These are phyloP conservation scores for Bellardia pandia DNA, from an alignment of 2,888 invertebrate genomes.

Conservation along the genomic window DNA sequence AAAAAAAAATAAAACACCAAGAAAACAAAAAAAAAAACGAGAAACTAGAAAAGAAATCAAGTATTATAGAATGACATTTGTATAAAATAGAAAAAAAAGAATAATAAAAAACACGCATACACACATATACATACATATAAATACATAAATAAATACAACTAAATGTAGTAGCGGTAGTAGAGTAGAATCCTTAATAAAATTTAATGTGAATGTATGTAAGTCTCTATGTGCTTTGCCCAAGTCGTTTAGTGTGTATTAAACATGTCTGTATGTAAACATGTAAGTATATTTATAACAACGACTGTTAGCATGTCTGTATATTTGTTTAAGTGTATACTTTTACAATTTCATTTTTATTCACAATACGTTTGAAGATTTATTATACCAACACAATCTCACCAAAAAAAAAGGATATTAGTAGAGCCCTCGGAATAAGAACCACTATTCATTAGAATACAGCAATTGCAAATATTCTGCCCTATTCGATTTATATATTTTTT, in stretches of 20 bases:
- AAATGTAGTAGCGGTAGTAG: constrained; percentile 1
- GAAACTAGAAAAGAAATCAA: constrained; percentile 57
- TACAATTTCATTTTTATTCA: constrained; percentile 64
- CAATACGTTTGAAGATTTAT: constrained; percentile 66
- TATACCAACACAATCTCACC: constrained; percentile 43
- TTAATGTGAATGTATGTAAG: constrained; percentile 3
- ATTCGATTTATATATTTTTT: too few species aligned
- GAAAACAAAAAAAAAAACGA: constrained; percentile 14
- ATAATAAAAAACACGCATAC: constrained; percentile 14
- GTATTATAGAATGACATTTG: constrained; percentile 60
- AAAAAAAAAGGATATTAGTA: too few species aligned
- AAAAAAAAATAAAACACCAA: not conserved
- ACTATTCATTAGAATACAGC: too few species aligned
- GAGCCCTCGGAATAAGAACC: too few species aligned
- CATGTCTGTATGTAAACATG: not conserved
- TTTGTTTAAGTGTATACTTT: constrained; percentile 17
- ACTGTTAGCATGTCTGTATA: not conserved
- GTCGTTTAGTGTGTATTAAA: constrained; percentile 11
- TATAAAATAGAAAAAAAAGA: constrained; percentile 33
- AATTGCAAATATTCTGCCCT: too few species aligned
- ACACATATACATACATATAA: not conserved
- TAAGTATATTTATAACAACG: not conserved
- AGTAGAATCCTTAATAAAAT: constrained; percentile 12
- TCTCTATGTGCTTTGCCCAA: not conserved
- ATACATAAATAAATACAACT: constrained; percentile 4